Evolutionary conservation across 2,113 vertebrate genomes (phyloP).

Genomic region (Lophochroa leadbeateri): DNA sequence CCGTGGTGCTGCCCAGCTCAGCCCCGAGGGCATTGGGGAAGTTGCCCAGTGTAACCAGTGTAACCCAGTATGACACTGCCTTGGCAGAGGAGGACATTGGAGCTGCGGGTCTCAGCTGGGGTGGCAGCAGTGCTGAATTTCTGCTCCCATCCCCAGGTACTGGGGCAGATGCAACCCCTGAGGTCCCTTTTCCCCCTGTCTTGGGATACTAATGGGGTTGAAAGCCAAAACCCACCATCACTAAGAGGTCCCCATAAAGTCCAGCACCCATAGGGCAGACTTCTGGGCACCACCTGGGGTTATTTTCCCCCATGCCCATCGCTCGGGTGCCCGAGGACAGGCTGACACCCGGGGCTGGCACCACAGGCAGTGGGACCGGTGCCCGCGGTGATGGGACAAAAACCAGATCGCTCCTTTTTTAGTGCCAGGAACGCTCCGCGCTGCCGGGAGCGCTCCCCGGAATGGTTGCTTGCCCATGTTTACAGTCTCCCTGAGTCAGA

Average conservation of each 20-base stretch:
- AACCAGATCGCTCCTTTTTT: constrained; percentile 58
- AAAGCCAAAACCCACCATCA: background rate
- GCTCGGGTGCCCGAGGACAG: background rate
- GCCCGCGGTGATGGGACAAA: background rate
- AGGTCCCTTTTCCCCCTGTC: background rate
- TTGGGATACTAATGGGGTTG: accelerated
- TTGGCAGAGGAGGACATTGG: background rate
- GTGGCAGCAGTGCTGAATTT: background rate
- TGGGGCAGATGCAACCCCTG: background rate
- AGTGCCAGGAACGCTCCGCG: background rate
- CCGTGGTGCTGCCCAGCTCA: background rate
- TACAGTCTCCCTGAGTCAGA: constrained; percentile 8
- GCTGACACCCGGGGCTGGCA: background rate
- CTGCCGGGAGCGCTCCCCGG: background rate
- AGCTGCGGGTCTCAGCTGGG: background rate
- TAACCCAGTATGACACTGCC: background rate
- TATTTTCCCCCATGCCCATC: background rate
- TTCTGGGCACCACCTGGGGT: background rate
- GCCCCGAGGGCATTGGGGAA: accelerated
- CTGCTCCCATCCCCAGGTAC: background rate
- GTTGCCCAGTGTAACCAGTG: background rate
- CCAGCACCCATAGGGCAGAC: accelerated
- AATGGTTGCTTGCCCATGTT: constrained; percentile 14
- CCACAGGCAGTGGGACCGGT: accelerated
- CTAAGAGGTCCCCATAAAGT: background rate